A percentile compares a stretch with the other conserved stretches of the same genome.
Evolutionary conservation across 2,888 invertebrate species (phyloP).

Genomic region (Eugnorisma glareosa): DNA sequence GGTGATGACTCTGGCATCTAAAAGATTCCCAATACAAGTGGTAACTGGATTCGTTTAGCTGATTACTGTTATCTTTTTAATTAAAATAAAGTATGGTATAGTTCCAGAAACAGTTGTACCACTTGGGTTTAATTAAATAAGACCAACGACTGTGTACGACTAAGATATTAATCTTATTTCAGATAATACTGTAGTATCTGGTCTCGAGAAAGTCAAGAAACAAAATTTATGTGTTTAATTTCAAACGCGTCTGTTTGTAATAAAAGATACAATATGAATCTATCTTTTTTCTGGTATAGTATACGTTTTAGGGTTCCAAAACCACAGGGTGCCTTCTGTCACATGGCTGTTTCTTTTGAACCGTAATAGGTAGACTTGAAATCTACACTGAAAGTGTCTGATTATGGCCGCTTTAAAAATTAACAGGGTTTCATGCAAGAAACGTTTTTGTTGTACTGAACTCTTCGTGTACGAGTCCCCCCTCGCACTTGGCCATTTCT

Average conservation of each 20-base stretch:
- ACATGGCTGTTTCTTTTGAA: neutral
- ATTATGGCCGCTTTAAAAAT: neutral
- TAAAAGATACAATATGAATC: neutral
- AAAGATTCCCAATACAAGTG: neutral
- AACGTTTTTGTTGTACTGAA: neutral
- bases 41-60: neutral
- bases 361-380: neutral
- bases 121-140: slow-evolving; percentile 18
- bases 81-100: neutral
- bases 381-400: neutral
- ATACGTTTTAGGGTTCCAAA: neutral
- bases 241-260: slow-evolving; percentile 1
- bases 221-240: slow-evolving; percentile 27
- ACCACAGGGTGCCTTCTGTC: neutral
- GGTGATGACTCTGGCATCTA: neutral
- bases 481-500: neutral
- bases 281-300: neutral
- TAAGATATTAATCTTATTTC: slow-evolving; percentile 28
- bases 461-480: neutral
- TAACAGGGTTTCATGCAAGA: neutral
- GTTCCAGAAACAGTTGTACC: neutral
- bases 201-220: slow-evolving; percentile 6
- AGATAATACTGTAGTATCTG: slow-evolving; percentile 10
- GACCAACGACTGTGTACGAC: neutral
- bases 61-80: neutral